Evolutionary conservation across 2,113 vertebrate species (phyloP).

Genomic region (Paralichthys olivaceus): DNA sequence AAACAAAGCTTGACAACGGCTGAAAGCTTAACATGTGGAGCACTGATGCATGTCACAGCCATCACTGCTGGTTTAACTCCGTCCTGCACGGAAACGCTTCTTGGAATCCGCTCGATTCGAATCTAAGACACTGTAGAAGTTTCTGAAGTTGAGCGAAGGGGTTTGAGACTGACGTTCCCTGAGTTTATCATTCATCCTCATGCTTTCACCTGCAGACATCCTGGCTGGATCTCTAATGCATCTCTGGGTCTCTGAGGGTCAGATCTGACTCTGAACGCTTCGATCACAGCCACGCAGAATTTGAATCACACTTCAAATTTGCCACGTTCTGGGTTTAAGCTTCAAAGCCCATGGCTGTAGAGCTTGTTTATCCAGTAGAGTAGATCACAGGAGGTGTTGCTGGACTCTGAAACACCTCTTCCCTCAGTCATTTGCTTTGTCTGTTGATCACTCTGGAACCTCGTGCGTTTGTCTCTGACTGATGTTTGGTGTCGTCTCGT

Average conservation of each 20-base stretch:
- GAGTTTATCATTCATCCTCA: conserved; percentile 37
- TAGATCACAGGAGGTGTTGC: background rate
- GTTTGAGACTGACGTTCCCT: conserved; percentile 11
- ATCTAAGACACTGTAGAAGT: background rate
- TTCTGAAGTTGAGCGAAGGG: background rate
- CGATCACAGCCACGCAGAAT: conserved; percentile 42
- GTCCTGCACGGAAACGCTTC: background rate
- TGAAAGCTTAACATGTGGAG: conserved; percentile 26
- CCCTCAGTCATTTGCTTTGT: no score
- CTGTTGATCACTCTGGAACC: background rate
- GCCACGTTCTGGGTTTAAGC: conserved; percentile 17
- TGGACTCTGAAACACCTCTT: background rate
- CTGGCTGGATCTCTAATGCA: conserved; percentile 52
- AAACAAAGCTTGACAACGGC: conserved; percentile 49
- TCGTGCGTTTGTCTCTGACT: background rate
- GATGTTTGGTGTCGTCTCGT: conserved; percentile 3
- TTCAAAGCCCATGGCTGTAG: conserved; percentile 46
- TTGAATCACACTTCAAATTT: conserved; percentile 62
- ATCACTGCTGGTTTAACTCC: background rate
- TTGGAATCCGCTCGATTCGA: no score
- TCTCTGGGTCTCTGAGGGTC: conserved; percentile 23
- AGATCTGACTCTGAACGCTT: conserved; percentile 18
- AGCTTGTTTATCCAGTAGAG: background rate
- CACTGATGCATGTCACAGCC: conserved; percentile 45
- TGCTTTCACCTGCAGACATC: conserved; percentile 60